Conservation (phyloP, 2,888 invertebrate genomes). For the Antheraea yamamai region DNA sequence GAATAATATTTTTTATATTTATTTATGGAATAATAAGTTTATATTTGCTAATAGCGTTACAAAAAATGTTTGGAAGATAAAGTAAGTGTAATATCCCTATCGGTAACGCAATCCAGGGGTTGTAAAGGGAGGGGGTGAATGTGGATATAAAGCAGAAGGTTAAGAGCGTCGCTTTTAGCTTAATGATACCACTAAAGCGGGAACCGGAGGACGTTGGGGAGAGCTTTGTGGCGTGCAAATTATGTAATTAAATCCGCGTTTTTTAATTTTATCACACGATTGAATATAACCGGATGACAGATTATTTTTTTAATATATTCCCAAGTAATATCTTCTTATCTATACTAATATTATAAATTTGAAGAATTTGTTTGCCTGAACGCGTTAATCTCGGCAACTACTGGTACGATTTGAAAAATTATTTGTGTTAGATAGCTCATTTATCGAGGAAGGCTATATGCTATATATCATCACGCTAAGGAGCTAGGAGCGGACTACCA, state of each 20-base stretch:
- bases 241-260: not conserved
- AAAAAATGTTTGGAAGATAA: not conserved
- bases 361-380: too few relatives aligned
- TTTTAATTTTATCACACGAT: conserved; percentile 2
- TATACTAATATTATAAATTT: too few relatives aligned
- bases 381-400: too few relatives aligned
- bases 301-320: not conserved
- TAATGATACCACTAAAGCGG: conserved; percentile 15
- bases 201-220: not conserved
- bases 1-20: too few relatives aligned
- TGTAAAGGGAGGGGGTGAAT: conserved; percentile 2
- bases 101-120: not conserved
- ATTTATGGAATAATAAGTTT: too few relatives aligned
- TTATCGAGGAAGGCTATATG: too few relatives aligned
- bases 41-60: too few relatives aligned
- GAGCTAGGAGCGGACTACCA: too few relatives aligned
- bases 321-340: too few relatives aligned
- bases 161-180: conserved; percentile 13
- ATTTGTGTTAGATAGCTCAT: too few relatives aligned
- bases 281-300: not conserved
- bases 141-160: conserved; percentile 15
- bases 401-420: too few relatives aligned
- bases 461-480: too few relatives aligned
- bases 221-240: conserved; percentile 8
- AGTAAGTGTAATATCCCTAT: not conserved